Base-by-base conservation (phyloP, 2,888 invertebrate genomes). In the Cynaeus angustus region DNA sequence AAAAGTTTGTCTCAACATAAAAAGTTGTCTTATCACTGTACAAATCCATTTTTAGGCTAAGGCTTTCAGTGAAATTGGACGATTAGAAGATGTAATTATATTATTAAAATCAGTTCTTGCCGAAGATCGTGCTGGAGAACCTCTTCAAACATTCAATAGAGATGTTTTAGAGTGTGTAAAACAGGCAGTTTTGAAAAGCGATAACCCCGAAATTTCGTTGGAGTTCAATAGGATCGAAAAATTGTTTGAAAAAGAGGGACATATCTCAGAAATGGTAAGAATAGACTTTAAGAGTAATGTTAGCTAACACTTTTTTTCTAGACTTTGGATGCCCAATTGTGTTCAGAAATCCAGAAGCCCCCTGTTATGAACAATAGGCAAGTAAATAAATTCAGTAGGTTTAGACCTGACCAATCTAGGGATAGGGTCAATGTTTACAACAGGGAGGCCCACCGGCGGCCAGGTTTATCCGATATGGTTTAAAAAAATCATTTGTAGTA, bases 81-180 rank as follows among this genome's bases (percentile, higher is more conserved):
- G 92, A 69, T 82, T 89, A 0, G 90, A 92, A 37, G 92, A 94
- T 77, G 86, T 89, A 0, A 75, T 93, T 21, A 87, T 89, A 0
- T 81, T 91, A 9, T 80, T 94, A 9, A 88, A 88, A 76, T 74
- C 79, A 30, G 85, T 91, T 0, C 75, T 93, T 53, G 87, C 89
- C 12, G 83, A 87, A 3, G 92, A 92, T 78, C 77, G 68, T 38
- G 88, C 90, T 0, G 41, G 13, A 12, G 70, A 55, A 70, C 82
- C 84, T 2, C 83, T 82, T 59, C 88, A 89, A 71, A 89, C 89
- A 8, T 91, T 90, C 80, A 90, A 89, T 78, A 83, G 83, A 72
- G 92, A 93, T 78, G 88, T 90, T 50, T 77, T 92, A n/a, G 83
- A 87, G 3, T 85, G 80, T 79, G 82, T 91, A 0, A 85, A 85